Evolutionary conservation across 1,140 invertebrate genomes (phyloP).

Genomic region (Magallana ariakensis): DNA sequence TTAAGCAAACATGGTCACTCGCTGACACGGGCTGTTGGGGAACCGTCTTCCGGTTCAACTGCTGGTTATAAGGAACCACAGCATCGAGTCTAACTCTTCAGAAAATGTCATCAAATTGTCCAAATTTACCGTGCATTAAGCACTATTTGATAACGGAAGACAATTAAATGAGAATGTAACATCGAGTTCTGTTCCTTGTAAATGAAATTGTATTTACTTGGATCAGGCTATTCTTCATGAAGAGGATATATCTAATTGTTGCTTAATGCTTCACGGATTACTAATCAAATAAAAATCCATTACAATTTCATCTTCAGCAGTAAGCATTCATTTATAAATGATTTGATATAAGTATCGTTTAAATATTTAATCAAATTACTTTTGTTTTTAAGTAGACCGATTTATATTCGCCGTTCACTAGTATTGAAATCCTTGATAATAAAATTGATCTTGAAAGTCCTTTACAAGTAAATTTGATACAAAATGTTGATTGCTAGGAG

Average conservation of each 20-base stretch:
- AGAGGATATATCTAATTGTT: conserved; percentile 20
- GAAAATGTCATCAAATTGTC: conserved; percentile 8
- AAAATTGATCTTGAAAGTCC: background rate
- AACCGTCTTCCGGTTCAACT: background rate
- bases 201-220: conserved; percentile 5
- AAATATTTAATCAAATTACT: conserved; percentile 36
- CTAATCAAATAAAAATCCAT: conserved; percentile 37
- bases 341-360: conserved; percentile 13
- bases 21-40: background rate
- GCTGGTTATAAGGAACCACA: conserved; percentile 9
- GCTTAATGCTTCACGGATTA: background rate
- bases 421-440: conserved; percentile 6
- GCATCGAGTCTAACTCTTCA: background rate
- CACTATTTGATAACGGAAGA: conserved; percentile 25
- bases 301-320: conserved; percentile 11
- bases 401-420: background rate
- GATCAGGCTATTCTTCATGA: background rate
- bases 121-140: conserved; percentile 1
- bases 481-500: background rate
- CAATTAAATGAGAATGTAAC: background rate
- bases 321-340: background rate
- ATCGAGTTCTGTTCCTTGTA: background rate
- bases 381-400: conserved; percentile 31
- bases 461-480: too few species aligned
- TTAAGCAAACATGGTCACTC: conserved; percentile 27